Percentiles rank a stretch among this genome's conserved stretches.
Evolutionary conservation across 2,888 invertebrate species (phyloP).

Genomic region (Acleris sparsana): DNA sequence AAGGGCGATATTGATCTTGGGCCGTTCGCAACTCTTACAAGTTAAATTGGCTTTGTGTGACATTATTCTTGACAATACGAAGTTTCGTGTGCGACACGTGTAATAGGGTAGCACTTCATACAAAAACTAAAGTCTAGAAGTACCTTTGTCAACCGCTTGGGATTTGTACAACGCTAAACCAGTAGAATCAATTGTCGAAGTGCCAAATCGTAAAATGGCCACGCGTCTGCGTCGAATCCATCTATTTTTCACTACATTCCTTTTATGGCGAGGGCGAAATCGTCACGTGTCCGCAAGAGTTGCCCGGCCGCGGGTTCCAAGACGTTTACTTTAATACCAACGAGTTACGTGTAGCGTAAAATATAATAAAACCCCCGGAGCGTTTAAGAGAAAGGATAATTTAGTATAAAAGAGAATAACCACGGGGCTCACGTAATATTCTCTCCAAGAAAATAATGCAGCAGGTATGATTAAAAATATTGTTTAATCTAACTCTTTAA

Average conservation of each 20-base stretch:
- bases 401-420: conserved; percentile 9
- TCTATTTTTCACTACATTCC: conserved; percentile 18
- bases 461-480: conserved; percentile 16
- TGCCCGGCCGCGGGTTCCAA: background rate
- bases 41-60: conserved; percentile 31
- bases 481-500: background rate
- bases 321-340: background rate
- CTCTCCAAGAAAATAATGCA: conserved; percentile 1
- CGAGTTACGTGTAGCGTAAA: conserved; percentile 4
- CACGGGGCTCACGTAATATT: conserved; percentile 4
- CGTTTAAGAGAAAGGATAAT: conserved; percentile 8
- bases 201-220: conserved; percentile 10
- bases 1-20: conserved; percentile 29
- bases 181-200: conserved; percentile 5
- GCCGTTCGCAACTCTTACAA: conserved; percentile 17
- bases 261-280: conserved; percentile 5
- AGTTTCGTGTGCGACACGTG: too few species aligned
- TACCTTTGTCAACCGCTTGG: background rate
- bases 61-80: conserved; percentile 8
- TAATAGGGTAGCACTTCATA: background rate
- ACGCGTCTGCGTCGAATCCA: conserved; percentile 3
- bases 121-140: background rate
- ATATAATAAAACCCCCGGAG: conserved; percentile 5
- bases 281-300: conserved; percentile 11
- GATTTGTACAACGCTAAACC: background rate